These are phyloP conservation scores for Anseranas semipalmata DNA, from an alignment of 2,113 vertebrate species.

Conservation along the genomic window DNA sequence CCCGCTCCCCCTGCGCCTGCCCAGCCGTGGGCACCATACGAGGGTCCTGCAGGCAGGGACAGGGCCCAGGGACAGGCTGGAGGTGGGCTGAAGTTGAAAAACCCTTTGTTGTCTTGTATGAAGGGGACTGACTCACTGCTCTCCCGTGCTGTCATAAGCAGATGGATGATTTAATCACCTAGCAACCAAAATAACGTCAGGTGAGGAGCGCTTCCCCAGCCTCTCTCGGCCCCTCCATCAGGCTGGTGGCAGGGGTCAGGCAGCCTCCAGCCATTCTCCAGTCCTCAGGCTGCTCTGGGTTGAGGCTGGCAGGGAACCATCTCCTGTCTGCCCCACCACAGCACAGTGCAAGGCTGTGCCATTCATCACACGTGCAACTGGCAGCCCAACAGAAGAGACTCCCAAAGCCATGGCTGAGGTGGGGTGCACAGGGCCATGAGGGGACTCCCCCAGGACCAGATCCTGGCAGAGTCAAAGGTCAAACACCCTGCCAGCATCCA, in stretches of 20 bases:
- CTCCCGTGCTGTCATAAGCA: constrained; percentile 53
- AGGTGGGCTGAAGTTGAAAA: neutral
- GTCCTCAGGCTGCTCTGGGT: neutral
- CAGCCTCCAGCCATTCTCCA: neutral
- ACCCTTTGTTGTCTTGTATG: neutral
- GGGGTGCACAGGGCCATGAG: neutral
- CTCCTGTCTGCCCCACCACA: neutral
- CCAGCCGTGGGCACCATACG: neutral
- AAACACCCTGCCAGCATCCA: no score
- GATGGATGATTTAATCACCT: constrained; percentile 71
- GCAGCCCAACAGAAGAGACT: neutral
- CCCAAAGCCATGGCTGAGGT: neutral
- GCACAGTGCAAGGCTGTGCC: neutral
- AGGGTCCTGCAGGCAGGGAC: neutral
- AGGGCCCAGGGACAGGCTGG: neutral
- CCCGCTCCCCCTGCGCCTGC: neutral
- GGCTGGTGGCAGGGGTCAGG: neutral
- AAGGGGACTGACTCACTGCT: constrained; percentile 56
- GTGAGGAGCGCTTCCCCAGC: neutral
- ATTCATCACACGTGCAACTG: fast-evolving
- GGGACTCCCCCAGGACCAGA: no score
- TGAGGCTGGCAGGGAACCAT: neutral
- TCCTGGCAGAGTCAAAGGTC: neutral
- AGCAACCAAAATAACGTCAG: constrained; percentile 60
- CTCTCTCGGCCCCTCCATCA: neutral